These are phyloP conservation scores for Tachystola acroxantha DNA, from an alignment of 2,888 invertebrate genomes.

Conservation along the genomic window DNA sequence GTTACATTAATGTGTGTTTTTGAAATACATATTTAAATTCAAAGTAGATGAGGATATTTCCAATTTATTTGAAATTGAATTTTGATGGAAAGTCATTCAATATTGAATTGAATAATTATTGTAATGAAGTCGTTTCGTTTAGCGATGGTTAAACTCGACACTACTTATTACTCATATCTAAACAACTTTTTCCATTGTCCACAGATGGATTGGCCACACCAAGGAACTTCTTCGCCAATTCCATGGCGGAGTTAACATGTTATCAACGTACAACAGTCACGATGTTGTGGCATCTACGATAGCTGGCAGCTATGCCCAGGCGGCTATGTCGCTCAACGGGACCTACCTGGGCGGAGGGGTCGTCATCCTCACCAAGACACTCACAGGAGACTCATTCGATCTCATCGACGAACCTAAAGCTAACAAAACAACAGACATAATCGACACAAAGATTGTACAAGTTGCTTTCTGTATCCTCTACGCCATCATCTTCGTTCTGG, in stretches of 20 bases:
- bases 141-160: too few relatives aligned
- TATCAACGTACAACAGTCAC: conserved; percentile 32
- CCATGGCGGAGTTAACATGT: conserved; percentile 33
- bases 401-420: conserved; percentile 60
- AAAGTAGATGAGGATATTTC: too few relatives aligned
- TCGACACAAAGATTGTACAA: conserved; percentile 83
- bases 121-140: too few relatives aligned
- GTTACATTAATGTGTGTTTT: too few relatives aligned
- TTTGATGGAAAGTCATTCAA: too few relatives aligned
- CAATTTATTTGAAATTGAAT: too few relatives aligned
- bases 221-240: conserved; percentile 12
- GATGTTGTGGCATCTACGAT: conserved; percentile 30
- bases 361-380: conserved; percentile 59
- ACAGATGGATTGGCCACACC: conserved; percentile 53
- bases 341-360: conserved; percentile 50
- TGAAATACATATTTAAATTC: too few relatives aligned
- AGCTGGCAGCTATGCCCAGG: conserved; percentile 38
- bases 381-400: conserved; percentile 62
- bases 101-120: too few relatives aligned
- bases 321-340: conserved; percentile 56
- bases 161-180: too few relatives aligned
- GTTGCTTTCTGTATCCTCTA: conserved; percentile 87
- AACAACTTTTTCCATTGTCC: too few relatives aligned
- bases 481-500: conserved; percentile 87
- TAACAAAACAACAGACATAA: conserved; percentile 75